Base-by-base conservation (phyloP, 2,888 invertebrate genomes). In the Agrotis segetum region DNA sequence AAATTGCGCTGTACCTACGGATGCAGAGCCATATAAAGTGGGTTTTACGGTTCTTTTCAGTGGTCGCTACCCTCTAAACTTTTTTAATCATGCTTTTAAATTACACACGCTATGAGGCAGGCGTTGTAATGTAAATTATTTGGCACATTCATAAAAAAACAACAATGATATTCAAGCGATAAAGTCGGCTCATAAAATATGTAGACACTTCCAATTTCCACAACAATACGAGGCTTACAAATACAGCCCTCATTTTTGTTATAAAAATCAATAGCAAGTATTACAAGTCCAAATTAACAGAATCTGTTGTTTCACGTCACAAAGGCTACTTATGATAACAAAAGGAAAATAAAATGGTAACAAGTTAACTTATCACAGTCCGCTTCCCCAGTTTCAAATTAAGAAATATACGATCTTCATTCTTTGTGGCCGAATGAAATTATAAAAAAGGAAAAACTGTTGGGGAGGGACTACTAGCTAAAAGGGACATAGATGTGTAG, bases 391-490 rank as follows among this genome's bases (percentile, higher is more conserved):
- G 77, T 87, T 83, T 87, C 73, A 89, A 91, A 92, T 91, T 88
- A 91, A 91, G 89, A 92, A 89, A 90, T 92, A 90, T 91, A 90
- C 86, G 81, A 81, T 77, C 80, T 86, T 86, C 80, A 84, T 90
- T 88, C 82, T 87, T 86, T 85, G 86, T 80, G 84, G 85, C 80
- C 81, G 81, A 89, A 84, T 86, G 87, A 88, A 92, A 92, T 92
- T 91, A 92, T 91, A 91, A 92, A 40, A 92, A 91, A 86, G 90
- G 87, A 91, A 91, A 92, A 93, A 92, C 89, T 88, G 87, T 83
- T 81, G 86, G 87, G 89, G 86, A 86, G 91, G 88, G 88, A 89
- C 88, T 92, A 88, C 88, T 88, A 88, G 88, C 88, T 92, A 89
- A 91, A 91, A 90, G 87, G 89, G 88, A 90, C 89, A 89, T 88